Percentiles rank a stretch among this genome's conserved stretches.
Conservation (phyloP, 2,797 vertebrate species). For the Perdix hodgsoniae region DNA sequence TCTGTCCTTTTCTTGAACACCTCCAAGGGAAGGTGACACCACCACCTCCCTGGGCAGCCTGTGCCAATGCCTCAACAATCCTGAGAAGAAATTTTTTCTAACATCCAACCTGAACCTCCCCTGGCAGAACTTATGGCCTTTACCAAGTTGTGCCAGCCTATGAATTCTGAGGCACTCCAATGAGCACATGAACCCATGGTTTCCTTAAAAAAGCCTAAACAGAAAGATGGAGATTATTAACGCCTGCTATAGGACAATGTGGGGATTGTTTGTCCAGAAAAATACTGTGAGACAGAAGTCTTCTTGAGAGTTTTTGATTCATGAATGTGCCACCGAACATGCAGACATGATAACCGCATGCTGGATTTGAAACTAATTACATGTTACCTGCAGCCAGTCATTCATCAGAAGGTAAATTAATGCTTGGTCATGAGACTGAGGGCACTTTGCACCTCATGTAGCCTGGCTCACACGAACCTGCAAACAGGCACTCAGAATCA, state of each 20-base stretch:
- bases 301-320: constrained; percentile 45
- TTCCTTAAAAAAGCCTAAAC: background rate
- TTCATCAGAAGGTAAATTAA: background rate
- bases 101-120: too few species aligned
- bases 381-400: background rate
- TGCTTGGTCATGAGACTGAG: background rate
- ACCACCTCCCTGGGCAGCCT: too few species aligned
- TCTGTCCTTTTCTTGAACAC: too few species aligned
- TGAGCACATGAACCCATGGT: background rate
- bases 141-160: background rate
- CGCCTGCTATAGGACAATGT: background rate
- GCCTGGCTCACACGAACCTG: background rate
- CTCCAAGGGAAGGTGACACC: too few species aligned
- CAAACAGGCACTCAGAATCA: background rate
- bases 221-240: constrained; percentile 23
- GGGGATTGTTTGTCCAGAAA: background rate
- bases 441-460: background rate
- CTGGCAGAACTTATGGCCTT: too few species aligned
- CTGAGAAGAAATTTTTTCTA: too few species aligned
- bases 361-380: background rate
- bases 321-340: background rate
- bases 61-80: too few species aligned
- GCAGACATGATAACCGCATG: background rate
- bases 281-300: background rate
- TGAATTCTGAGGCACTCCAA: background rate